Evolutionary conservation across 2,113 vertebrate species (phyloP).

Genomic region (Lethenteron reissneri): DNA sequence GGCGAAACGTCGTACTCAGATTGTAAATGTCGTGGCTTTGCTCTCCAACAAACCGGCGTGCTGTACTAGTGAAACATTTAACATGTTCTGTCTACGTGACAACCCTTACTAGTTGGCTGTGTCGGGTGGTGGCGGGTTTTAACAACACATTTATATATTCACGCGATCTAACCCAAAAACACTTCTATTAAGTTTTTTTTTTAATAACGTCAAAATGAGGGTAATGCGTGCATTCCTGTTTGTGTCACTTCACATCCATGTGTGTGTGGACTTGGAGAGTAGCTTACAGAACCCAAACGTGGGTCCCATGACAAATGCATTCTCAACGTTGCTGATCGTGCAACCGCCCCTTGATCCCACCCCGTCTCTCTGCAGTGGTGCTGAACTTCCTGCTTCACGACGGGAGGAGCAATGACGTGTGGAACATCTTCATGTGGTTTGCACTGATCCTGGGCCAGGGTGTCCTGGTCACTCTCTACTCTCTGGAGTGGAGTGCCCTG

Average conservation of each 20-base stretch:
- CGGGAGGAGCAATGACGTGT: background rate
- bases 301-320: background rate
- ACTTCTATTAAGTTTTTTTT: background rate
- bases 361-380: background rate
- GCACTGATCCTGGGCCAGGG: slow-evolving; percentile 2
- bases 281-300: no score
- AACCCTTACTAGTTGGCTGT: no score
- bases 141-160: no score
- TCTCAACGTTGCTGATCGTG: background rate
- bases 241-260: background rate
- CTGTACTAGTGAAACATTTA: no score
- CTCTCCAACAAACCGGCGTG: no score
- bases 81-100: no score
- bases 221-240: background rate
- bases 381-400: slow-evolving; percentile 1
- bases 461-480: slow-evolving; percentile 1
- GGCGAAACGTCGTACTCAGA: no score
- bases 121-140: no score
- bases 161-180: no score
- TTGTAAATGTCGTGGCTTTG: no score
- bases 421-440: background rate
- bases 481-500: background rate
- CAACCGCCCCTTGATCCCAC: background rate
- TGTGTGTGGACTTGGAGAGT: no score
- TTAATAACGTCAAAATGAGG: background rate